Base-by-base conservation (phyloP, 2,888 invertebrate genomes). In the Tinea pellionella region DNA sequence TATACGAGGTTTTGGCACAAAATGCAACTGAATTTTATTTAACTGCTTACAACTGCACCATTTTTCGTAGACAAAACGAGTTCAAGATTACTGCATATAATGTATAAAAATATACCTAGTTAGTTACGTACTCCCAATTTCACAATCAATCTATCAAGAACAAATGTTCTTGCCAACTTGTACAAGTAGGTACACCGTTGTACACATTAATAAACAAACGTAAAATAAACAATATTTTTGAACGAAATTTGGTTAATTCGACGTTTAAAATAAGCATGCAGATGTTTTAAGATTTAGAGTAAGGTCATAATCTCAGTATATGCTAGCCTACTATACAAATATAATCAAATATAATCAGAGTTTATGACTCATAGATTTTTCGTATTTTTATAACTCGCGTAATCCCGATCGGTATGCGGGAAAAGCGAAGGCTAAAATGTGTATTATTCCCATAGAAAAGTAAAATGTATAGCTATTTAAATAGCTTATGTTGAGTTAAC, bases 141-240 rank as follows among this genome's bases (percentile, higher is more conserved):
- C 61, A 63, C 65, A 67, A 71, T 70, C 66, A 70, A 71, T 71
- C 67, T 71, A 69, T 65, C 64, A 66, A 66, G 68, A 69, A 68
- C 66, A 62, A 61, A 59, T 63, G 61, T 61, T 64, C 63, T 65
- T 71, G 70, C 69, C 70, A 73, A 71, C 62, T 69, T 69, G 66
- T 63, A 61, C 65, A 64, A 62, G 64, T 63, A 64, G 63, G 61
- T 61, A 62, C 41, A 41, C 41, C 9, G 47, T 24, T 53, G 1
- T 53, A 51, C 8, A 51, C 51, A 51, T 51, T 15, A 15, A n/a
- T n/a, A n/a, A n/a, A n/a, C n/a, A 24, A 24, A 9, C n/a, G 53
- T 53, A 12, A 24, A 16, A 53, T 53, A 53, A 53, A 53, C 53
- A 53, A 24, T 53, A 53, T 53, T 53, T 53, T 53, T 53, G 53